Base-by-base conservation (phyloP, 2,888 invertebrate species). In the Baronia brevicornis region DNA sequence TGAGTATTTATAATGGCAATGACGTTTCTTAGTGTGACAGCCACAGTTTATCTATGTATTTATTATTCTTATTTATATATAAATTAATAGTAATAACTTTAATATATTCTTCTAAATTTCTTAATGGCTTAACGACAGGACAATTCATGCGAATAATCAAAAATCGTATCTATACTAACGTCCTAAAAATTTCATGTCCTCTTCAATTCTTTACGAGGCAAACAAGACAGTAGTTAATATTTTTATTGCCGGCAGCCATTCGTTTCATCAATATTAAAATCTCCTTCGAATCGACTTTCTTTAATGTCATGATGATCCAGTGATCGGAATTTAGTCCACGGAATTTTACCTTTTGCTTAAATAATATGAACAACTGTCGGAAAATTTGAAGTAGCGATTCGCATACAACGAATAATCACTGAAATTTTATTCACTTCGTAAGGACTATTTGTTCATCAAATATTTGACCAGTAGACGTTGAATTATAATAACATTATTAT, bases 201-300 rank as follows among this genome's bases (percentile, higher is more conserved):
- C 50, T 52, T 57, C 51, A 60, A 56, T 57, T 56, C 49, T 77
- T 79, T 70, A 80, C 60, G 79, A 68, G 60, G 51, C 60, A 56
- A 56, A 68, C 64, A 65, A 62, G 60, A 52, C 56, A 59, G 66
- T 68, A 71, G 75, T 80, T 79, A 82, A 77, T 72, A 72, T 73
- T 80, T 79, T 82, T 80, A 82, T 75, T 59, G 61, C 51, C 46
- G 44, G 33, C 50, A 57, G 60, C 48, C 52, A 53, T 53, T 50
- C 48, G 29, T 41, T 65, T 72, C 75, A 77, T 80, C 62, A 74
- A 80, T 78, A 78, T 78, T 68, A 64, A 77, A 68, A 49, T 56
- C 44, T 39, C 46, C 48, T 54, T 54, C 52, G 48, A 60, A 67
- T 64, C 65, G 54, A 68, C 65, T 57, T 54, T 56, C 12, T 54